Conservation (phyloP, 2,113 vertebrate species). For the Corapipo altera region DNA sequence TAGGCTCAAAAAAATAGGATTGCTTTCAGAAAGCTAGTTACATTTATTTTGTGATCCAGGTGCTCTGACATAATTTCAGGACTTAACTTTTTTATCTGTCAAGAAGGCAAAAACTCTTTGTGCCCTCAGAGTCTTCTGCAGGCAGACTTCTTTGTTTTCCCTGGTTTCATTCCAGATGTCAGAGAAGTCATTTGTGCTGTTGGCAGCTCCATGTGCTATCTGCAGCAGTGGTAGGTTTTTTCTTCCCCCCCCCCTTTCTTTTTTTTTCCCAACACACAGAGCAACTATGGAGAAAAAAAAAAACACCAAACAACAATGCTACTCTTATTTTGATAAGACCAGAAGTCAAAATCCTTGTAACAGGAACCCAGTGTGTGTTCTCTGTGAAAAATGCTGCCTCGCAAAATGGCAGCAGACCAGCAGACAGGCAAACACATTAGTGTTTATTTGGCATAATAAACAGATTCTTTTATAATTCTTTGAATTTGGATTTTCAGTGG, state of each 20-base stretch:
- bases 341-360: neutral
- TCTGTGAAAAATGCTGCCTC: neutral
- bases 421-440: neutral
- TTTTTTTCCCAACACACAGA: neutral
- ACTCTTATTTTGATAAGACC: constrained; percentile 1
- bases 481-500: neutral
- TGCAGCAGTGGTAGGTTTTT: neutral
- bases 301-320: neutral
- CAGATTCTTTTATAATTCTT: neutral
- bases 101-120: neutral
- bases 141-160: constrained; percentile 11
- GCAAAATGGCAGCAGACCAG: neutral
- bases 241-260: neutral
- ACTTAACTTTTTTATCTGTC: neutral
- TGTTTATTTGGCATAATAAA: neutral
- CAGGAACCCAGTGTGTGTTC: neutral
- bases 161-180: constrained; percentile 43
- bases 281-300: neutral
- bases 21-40: neutral
- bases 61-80: neutral
- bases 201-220: constrained; percentile 5
- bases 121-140: constrained; percentile 1
- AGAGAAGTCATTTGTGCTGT: constrained; percentile 16
- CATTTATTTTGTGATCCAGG: neutral
- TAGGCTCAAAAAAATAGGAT: neutral